Conservation (phyloP, 2,888 invertebrate genomes). For the Coenonympha arcania region DNA sequence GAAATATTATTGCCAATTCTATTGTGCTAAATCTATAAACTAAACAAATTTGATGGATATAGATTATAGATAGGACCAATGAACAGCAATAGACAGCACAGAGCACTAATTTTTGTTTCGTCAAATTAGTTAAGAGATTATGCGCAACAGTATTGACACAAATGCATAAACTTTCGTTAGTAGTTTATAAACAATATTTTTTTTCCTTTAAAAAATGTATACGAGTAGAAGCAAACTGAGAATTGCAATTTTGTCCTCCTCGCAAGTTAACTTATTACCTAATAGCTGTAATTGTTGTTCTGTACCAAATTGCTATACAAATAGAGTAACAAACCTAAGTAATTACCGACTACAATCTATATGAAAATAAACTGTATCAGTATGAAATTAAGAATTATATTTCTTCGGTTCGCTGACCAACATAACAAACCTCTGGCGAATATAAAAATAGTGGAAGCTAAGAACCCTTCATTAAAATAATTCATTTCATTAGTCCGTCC, state of each 20-base stretch:
- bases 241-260: slow-evolving; percentile 18
- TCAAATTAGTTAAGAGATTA: no score
- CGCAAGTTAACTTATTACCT: slow-evolving; percentile 38
- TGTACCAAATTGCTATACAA: slow-evolving; percentile 25
- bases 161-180: no score
- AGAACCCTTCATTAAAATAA: slow-evolving; percentile 59
- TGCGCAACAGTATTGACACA: no score
- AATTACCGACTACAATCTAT: slow-evolving; percentile 2
- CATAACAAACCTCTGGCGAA: slow-evolving; percentile 21
- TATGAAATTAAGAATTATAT: not conserved
- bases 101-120: no score
- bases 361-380: slow-evolving; percentile 6
- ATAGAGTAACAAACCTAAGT: slow-evolving; percentile 20
- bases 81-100: no score
- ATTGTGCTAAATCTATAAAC: no score
- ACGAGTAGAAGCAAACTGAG: slow-evolving; percentile 7
- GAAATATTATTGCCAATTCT: no score
- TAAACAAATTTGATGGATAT: no score
- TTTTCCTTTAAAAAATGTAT: slow-evolving; percentile 12
- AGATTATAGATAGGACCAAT: no score
- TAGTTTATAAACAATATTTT: no score
- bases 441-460: slow-evolving; percentile 28
- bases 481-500: slow-evolving; percentile 57
- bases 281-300: slow-evolving; percentile 37
- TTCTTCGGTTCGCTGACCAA: not conserved